Conservation (phyloP, 2,797 vertebrate species). For the Cyprinodon diabolis region DNA sequence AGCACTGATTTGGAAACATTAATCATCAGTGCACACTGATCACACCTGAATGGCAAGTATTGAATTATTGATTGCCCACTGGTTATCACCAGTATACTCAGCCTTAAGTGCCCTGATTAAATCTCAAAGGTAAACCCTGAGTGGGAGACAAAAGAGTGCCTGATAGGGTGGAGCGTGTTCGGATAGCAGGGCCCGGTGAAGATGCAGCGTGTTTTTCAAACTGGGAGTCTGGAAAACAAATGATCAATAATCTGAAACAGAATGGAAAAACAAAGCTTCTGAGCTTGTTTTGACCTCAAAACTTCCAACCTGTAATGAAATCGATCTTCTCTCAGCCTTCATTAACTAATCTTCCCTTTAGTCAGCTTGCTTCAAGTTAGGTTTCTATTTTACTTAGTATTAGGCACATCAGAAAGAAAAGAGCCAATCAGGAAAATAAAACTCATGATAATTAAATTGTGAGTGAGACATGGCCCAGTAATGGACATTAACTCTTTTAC, state of each 20-base stretch:
- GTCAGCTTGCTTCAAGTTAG: too few species aligned
- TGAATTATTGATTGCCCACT: constrained; percentile 36
- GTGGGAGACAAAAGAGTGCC: constrained; percentile 6
- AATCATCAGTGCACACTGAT: constrained; percentile 29
- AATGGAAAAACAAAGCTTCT: background rate
- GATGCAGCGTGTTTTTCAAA: background rate
- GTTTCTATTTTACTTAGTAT: background rate
- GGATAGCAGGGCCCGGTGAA: too few species aligned
- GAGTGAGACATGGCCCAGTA: background rate
- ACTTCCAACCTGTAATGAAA: background rate
- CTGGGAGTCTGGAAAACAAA: background rate
- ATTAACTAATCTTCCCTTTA: background rate
- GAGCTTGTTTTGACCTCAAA: background rate
- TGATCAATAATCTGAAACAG: background rate
- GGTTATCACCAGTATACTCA: constrained; percentile 40
- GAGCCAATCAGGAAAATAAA: background rate
- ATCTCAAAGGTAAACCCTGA: constrained; percentile 29
- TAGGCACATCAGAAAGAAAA: background rate
- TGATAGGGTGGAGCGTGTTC: background rate
- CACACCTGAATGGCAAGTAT: constrained; percentile 27
- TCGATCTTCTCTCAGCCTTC: background rate
- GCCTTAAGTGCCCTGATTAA: constrained; percentile 48
- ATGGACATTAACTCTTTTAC: too few species aligned
- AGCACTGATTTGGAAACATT: constrained; percentile 31
- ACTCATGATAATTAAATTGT: background rate